These are phyloP conservation scores for Tenthredo notha DNA, from an alignment of 2,888 invertebrate genomes.

Conservation along the genomic window DNA sequence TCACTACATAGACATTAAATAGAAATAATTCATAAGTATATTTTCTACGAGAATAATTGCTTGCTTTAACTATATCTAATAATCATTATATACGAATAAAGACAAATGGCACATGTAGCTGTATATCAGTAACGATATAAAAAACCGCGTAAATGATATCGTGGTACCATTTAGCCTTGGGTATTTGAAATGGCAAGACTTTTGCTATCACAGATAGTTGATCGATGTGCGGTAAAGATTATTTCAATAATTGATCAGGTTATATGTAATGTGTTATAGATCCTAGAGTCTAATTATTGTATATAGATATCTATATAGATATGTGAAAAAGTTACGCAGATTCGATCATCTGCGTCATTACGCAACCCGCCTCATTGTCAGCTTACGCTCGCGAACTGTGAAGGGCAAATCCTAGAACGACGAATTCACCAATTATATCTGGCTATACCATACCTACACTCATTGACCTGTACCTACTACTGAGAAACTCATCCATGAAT, in stretches of 20 bases:
- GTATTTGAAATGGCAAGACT: background rate
- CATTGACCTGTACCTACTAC: background rate
- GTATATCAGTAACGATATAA: background rate
- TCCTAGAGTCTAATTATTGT: background rate
- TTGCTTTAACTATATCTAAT: background rate
- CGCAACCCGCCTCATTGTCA: background rate
- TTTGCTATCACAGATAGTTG: background rate
- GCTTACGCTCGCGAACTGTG: background rate
- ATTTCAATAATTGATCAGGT: background rate
- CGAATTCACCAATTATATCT: conserved; percentile 15
- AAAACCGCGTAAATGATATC: background rate
- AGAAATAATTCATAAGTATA: background rate
- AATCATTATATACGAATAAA: background rate
- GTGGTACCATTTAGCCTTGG: background rate
- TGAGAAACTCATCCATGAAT: background rate
- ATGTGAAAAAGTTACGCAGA: background rate
- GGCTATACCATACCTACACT: background rate
- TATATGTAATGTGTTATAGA: background rate
- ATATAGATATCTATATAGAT: background rate
- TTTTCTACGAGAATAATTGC: background rate
- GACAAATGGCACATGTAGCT: background rate
- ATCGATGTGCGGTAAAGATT: conserved; percentile 9
- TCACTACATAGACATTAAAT: background rate
- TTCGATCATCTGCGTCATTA: conserved; percentile 15
- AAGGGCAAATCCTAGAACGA: conserved; percentile 20